phyloP scores from a whole-genome alignment of 2,888 invertebrate genomes.

The Enchytraeus crypticus region DNA sequence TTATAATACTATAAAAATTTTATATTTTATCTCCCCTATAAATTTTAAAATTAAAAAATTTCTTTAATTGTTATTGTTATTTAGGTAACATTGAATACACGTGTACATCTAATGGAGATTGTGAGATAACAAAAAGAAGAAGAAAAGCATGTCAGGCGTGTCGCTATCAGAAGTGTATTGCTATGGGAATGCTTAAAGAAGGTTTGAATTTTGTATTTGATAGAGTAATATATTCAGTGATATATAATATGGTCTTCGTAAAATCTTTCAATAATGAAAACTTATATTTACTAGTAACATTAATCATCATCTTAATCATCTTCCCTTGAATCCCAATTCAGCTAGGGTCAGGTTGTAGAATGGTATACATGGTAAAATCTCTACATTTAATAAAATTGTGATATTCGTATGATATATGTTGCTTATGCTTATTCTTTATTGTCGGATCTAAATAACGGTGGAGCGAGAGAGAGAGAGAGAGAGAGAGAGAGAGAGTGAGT shows the following conservation, averaged over 20 bases:
- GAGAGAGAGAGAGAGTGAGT: neutral
- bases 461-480: neutral
- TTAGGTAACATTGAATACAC: conserved; percentile 93
- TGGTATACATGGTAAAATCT: too few species aligned
- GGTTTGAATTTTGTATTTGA: conserved; percentile 51
- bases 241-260: neutral
- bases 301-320: too few species aligned
- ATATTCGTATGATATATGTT: too few species aligned
- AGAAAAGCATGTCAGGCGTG: conserved; percentile 96
- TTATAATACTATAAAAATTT: too few species aligned
- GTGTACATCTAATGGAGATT: conserved; percentile 88
- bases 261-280: too few species aligned
- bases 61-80: neutral
- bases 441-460: too few species aligned
- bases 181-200: conserved; percentile 94
- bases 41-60: neutral
- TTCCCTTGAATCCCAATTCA: too few species aligned
- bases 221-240: neutral
- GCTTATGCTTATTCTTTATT: too few species aligned
- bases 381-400: too few species aligned
- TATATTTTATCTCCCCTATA: neutral
- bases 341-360: too few species aligned
- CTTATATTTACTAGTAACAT: neutral
- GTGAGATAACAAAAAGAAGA: conserved; percentile 90
- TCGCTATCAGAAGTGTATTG: conserved; percentile 87